phyloP scores from a whole-genome alignment of 2,888 invertebrate genomes.

The Nezara viridula region DNA sequence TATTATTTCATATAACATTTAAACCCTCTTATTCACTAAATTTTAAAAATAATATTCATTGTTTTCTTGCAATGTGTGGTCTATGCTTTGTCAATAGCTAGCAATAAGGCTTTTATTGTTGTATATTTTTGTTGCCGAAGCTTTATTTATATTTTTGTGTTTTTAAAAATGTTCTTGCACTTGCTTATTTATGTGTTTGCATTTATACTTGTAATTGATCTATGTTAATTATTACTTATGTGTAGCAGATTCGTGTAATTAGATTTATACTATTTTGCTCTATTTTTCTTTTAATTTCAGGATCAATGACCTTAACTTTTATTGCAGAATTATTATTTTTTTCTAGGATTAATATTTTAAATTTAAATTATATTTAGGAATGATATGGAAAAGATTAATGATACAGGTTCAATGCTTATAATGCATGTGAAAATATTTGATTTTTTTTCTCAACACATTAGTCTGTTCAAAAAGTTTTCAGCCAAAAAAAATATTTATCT shows the following conservation, averaged over 20 bases:
- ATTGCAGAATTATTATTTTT: not conserved
- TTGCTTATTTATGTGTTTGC: slow-evolving; percentile 41
- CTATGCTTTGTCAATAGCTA: slow-evolving; percentile 30
- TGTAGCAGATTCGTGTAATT: not conserved
- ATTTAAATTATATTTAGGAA: no score
- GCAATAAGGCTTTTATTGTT: slow-evolving; percentile 20
- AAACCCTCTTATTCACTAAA: not conserved
- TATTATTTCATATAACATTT: not conserved
- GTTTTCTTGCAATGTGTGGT: slow-evolving; percentile 35
- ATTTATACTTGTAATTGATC: slow-evolving; percentile 55
- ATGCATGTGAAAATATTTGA: no score
- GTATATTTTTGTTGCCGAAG: slow-evolving; percentile 60
- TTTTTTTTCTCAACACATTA: no score
- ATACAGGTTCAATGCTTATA: no score
- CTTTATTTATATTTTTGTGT: not conserved
- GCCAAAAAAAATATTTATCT: no score
- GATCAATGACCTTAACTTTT: not conserved
- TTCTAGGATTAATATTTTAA: no score
- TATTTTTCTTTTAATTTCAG: not conserved
- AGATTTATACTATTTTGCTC: not conserved
- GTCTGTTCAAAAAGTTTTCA: no score
- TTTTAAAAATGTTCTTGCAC: slow-evolving; percentile 4
- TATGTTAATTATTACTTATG: slow-evolving; percentile 60
- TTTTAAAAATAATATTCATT: not conserved
- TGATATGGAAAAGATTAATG: no score